Evolutionary conservation across 92 coral and sea anemone species (phyloP).

Genomic region (Actinernus sp.): DNA sequence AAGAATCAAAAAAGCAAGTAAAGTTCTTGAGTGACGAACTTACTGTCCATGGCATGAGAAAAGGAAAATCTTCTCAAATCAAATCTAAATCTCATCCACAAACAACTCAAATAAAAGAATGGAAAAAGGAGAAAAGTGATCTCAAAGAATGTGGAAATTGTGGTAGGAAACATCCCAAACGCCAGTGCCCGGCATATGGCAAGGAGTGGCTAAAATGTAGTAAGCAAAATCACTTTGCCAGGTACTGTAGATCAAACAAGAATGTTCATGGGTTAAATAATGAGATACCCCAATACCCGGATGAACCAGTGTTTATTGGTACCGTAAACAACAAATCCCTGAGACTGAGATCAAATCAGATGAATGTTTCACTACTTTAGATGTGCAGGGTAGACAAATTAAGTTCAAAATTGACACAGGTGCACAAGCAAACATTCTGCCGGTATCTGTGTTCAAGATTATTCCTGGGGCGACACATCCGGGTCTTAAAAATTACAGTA

Average conservation of each 20-base stretch:
- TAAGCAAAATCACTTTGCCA: constrained; percentile 28
- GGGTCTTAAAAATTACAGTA: too few species aligned
- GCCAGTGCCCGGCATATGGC: constrained; percentile 18
- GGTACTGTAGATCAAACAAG: constrained; percentile 4
- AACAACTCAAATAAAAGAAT: too few species aligned
- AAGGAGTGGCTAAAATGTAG: constrained; percentile 61
- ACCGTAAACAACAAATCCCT: constrained; percentile 24
- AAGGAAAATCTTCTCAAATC: too few species aligned
- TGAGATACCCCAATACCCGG: constrained; percentile 2
- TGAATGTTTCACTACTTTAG: constrained; percentile 13
- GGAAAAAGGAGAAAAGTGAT: too few species aligned
- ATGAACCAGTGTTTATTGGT: constrained; percentile 40
- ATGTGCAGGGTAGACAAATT: constrained; percentile 18
- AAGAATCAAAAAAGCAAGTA: constrained; percentile 10
- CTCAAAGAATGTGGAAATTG: background rate
- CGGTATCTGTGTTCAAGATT: constrained; percentile 22
- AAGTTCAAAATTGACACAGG: constrained; percentile 42
- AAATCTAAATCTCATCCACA: too few species aligned
- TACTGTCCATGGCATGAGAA: background rate
- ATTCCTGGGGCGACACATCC: too few species aligned
- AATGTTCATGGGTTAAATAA: background rate
- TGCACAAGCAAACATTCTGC: constrained; percentile 42
- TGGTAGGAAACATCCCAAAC: background rate
- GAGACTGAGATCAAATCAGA: constrained; percentile 1
- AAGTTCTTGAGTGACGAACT: constrained; percentile 14